Conservation (phyloP, 2,888 invertebrate species). For the Pyralis farinalis region DNA sequence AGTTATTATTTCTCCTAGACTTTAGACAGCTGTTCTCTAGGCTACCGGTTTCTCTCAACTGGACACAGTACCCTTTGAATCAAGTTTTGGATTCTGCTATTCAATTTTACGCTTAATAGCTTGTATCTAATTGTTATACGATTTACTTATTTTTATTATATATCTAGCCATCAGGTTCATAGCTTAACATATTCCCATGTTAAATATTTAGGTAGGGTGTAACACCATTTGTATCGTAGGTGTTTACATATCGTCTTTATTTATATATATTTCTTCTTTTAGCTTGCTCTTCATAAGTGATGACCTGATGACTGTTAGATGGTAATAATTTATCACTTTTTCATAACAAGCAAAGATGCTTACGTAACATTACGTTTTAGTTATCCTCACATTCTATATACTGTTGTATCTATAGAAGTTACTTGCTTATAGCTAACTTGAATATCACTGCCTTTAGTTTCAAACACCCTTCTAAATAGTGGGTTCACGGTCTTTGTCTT, state of each 20-base stretch:
- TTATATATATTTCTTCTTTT: too few species aligned
- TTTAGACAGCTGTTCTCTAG: conserved; percentile 45
- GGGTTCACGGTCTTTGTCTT: conserved; percentile 45
- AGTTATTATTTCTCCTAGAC: conserved; percentile 49
- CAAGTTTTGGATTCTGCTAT: conserved; percentile 4
- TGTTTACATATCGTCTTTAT: too few species aligned
- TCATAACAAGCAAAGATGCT: too few species aligned
- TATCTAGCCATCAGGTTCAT: not conserved
- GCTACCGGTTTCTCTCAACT: conserved; percentile 41
- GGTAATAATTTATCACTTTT: too few species aligned
- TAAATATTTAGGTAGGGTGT: too few species aligned
- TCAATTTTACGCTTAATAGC: conserved; percentile 8
- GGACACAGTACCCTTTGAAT: conserved; percentile 4
- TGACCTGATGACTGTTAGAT: too few species aligned
- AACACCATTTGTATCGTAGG: too few species aligned
- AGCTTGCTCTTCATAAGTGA: too few species aligned
- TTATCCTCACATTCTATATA: too few species aligned
- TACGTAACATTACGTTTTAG: too few species aligned
- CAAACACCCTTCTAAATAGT: conserved; percentile 40
- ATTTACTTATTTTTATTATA: not conserved
- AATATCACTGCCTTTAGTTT: not conserved
- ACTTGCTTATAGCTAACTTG: too few species aligned
- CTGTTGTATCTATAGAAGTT: too few species aligned
- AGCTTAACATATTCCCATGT: not conserved
- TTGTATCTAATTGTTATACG: conserved; percentile 7